Evolutionary conservation across 2,797 vertebrate species (phyloP), one percentile per base, ranked within the genome.

Genomic region (Crenichthys baileyi): DNA sequence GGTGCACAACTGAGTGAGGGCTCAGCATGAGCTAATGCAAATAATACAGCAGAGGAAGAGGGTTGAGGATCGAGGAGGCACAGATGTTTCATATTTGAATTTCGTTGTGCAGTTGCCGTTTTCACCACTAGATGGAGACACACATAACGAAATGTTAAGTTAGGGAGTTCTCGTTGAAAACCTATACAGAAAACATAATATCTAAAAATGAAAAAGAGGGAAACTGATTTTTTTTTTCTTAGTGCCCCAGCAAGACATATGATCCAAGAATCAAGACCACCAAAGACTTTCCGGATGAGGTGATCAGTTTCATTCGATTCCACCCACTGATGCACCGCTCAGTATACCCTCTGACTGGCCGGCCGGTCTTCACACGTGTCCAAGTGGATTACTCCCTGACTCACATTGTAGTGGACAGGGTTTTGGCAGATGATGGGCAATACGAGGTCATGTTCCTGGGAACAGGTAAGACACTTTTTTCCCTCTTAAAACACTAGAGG

Each of bases 361-460:
- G 89, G 0, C 98, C 98, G 0, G 96, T 97, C 22, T 99, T 99
- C 91, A 98, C 96, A 1, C 95, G 95, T 0, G 95, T 97, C 82
- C 96, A 96, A 0, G 97, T 97, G 48, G 97, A 99, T 87, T 99
- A 99, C 92, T 95, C 94, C 0, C 93, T 99, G 79, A 99, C 97
- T 0, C 97, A 98, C 91, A 96, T 99, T 0, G 97, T 97, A 46
- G 98, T 99, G 90, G 98, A 99, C 87, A 97, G 96, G 0, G 98
- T 99, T 7, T 79, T 95, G 61, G 98, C 98, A n/a, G 98, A 99
- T 85, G 98, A 99, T 0, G 98, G 98, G 20, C 98, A 97, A 0
- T 99, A 99, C 22, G 97, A 98, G 24, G 97, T 99, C 72, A 97
- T 99, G 95, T 99, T 99, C 88, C 94, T 99, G 4, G 98, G 98